Evolutionary conservation across 2,113 vertebrate genomes (phyloP), one percentile per base, ranked within the genome.

Genomic region (Zosterops japonicus): DNA sequence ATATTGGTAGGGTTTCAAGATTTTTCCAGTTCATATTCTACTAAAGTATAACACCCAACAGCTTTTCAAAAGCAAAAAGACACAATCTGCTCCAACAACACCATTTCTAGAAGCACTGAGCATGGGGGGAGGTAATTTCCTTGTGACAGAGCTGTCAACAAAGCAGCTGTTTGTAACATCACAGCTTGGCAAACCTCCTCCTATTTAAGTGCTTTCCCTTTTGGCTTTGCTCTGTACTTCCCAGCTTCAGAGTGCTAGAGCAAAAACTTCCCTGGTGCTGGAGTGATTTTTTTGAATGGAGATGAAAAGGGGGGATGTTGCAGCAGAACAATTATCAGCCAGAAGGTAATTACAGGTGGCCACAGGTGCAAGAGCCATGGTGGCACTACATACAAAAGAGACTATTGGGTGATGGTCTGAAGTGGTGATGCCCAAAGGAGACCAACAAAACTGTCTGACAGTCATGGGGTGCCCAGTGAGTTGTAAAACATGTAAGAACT

Each of bases 161-260:
- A 82, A 92, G 60, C 85, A 90, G 55, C 90, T 87, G 50, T 52
- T 87, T 67, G 52, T 71, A 92, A 63, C 72, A 81, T 31, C 72
- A 35, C 39, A 67, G 75, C 52, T 70, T 74, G 85, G 60, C 87
- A 91, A 83, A 25, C 6, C 24, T 36, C 67, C 36, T 87, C 46
- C 39, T 33, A 10, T 92, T 72, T 72, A 83, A 88, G 71, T 85
- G 65, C 49, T 69, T 80, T 67, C 31, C 68, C 60, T 74, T 94
- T 88, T 64, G 52, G 27, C 76, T 91, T 88, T 86, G 53, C 53
- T 94, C 39, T 76, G 67, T 29, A 23, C n/a, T 50, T 93, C 35
- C 14, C 46, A 70, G 59, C 24, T 81, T 57, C 6, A 3, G 31
- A 68, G 12, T 21, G 39, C 2, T 29, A 33, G 17, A 59, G 36